These are phyloP conservation scores for Amphiprion percula DNA, from an alignment of 2,113 vertebrate genomes.

Conservation along the genomic window DNA sequence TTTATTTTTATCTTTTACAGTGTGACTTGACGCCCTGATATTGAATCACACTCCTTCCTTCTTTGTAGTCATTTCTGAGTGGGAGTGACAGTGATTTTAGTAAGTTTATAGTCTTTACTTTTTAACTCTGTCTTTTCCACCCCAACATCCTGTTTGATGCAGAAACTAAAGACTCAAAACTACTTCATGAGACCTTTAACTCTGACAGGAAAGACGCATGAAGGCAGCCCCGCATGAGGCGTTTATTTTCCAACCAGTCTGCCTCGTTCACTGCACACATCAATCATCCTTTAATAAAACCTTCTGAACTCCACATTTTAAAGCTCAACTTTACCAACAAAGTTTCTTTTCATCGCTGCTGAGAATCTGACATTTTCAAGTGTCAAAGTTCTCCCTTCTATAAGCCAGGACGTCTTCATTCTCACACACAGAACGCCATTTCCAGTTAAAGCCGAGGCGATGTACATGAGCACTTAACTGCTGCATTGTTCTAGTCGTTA, in stretches of 20 bases:
- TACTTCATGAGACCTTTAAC: not conserved
- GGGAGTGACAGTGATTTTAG: no score
- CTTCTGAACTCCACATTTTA: not conserved
- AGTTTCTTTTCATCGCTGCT: constrained; percentile 42
- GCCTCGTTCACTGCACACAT: not conserved
- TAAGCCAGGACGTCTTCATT: constrained; percentile 25
- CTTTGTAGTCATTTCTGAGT: no score
- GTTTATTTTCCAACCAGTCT: not conserved
- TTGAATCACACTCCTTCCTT: no score
- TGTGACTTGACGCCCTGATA: no score
- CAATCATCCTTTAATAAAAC: not conserved
- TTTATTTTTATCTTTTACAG: no score
- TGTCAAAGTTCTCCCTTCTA: constrained; percentile 8
- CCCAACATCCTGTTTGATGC: constrained; percentile 1
- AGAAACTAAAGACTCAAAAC: not conserved
- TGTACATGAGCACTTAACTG: constrained; percentile 1
- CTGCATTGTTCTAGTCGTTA: not conserved
- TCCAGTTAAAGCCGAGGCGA: constrained; percentile 18
- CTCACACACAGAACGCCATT: constrained; percentile 29
- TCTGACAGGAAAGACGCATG: constrained; percentile 34
- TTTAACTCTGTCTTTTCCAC: constrained; percentile 2
- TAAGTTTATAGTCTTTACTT: not conserved
- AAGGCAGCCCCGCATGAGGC: constrained; percentile 16
- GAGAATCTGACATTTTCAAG: constrained; percentile 58
- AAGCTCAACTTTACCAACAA: constrained; percentile 29